A percentile compares a stretch with the other conserved stretches of the same genome.
Evolutionary conservation across 2,797 vertebrate genomes (phyloP).

Genomic region (Molossus alvarezi): DNA sequence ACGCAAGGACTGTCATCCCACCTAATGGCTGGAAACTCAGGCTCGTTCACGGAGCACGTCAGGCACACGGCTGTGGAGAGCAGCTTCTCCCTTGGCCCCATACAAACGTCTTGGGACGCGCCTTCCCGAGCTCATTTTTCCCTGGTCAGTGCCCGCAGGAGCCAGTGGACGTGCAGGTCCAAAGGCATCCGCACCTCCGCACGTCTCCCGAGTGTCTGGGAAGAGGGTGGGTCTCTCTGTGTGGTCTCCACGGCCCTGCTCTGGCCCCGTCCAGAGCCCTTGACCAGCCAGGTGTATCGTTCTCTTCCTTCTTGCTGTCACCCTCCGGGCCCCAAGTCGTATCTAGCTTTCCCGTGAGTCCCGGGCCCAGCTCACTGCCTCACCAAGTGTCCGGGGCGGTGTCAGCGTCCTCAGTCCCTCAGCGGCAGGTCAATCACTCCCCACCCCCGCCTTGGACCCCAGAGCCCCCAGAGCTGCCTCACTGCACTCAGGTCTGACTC

Average conservation of each 20-base stretch:
- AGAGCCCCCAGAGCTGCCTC: background rate
- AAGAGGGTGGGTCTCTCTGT: too few species aligned
- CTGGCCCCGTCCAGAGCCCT: background rate
- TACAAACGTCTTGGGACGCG: accelerated
- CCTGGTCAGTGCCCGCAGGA: background rate
- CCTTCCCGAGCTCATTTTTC: background rate
- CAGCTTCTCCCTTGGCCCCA: background rate
- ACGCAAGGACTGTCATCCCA: background rate
- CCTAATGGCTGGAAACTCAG: conserved; percentile 33
- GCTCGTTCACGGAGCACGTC: background rate
- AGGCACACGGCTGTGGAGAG: background rate
- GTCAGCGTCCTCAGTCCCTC: background rate
- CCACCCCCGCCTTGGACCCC: background rate
- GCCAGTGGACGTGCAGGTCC: too few species aligned
- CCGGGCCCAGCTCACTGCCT: background rate
- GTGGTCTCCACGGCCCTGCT: background rate
- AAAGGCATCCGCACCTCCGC: background rate
- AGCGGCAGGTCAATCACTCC: accelerated
- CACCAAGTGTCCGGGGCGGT: background rate
- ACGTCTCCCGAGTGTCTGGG: background rate
- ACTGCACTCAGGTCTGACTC: background rate
- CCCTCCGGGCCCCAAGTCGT: background rate
- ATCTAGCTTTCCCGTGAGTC: background rate
- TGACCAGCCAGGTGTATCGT: background rate
- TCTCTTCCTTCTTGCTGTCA: background rate